Percentiles rank a stretch among this genome's conserved stretches.
Conservation (phyloP, 1,140 invertebrate species). For the Papilio polyxenes region DNA sequence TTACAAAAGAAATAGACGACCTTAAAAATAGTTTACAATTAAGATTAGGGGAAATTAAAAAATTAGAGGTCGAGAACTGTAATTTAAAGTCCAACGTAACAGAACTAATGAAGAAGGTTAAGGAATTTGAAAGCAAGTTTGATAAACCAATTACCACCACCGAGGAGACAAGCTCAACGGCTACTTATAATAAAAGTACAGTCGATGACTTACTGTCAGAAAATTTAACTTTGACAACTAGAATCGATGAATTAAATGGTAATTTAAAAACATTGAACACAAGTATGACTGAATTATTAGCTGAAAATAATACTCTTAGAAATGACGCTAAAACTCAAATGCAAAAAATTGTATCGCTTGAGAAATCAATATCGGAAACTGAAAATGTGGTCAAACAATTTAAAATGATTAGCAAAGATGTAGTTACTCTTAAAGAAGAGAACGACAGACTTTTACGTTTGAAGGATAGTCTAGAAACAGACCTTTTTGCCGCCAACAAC, state of each 20-base stretch:
- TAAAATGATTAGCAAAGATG: slow-evolving; percentile 48
- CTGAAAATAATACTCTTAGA: slow-evolving; percentile 54
- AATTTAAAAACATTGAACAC: slow-evolving; percentile 50
- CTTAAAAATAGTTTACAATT: slow-evolving; percentile 58
- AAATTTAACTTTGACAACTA: slow-evolving; percentile 53
- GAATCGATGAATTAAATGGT: slow-evolving; percentile 46
- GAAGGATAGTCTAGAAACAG: slow-evolving; percentile 60
- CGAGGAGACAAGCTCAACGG: slow-evolving; percentile 23
- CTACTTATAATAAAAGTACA: slow-evolving; percentile 13
- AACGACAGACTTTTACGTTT: slow-evolving; percentile 54
- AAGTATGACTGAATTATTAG: slow-evolving; percentile 47
- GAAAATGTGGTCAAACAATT: slow-evolving; percentile 51
- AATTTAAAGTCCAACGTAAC: slow-evolving; percentile 60
- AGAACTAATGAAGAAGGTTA: slow-evolving; percentile 55
- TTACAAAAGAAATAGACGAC: slow-evolving; percentile 72
- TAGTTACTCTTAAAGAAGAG: slow-evolving; percentile 54
- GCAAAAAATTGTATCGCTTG: slow-evolving; percentile 46
- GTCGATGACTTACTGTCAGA: slow-evolving; percentile 52
- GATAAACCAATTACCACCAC: slow-evolving; percentile 45
- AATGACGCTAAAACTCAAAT: slow-evolving; percentile 46
- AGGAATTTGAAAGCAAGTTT: slow-evolving; percentile 47
- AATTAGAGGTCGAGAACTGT: slow-evolving; percentile 55
- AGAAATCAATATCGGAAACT: slow-evolving; percentile 57
- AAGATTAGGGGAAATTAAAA: slow-evolving; percentile 54
- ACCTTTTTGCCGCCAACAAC: slow-evolving; percentile 57